phyloP scores from a whole-genome alignment of 2,888 invertebrate genomes.

The Zele albiditarsus region DNA sequence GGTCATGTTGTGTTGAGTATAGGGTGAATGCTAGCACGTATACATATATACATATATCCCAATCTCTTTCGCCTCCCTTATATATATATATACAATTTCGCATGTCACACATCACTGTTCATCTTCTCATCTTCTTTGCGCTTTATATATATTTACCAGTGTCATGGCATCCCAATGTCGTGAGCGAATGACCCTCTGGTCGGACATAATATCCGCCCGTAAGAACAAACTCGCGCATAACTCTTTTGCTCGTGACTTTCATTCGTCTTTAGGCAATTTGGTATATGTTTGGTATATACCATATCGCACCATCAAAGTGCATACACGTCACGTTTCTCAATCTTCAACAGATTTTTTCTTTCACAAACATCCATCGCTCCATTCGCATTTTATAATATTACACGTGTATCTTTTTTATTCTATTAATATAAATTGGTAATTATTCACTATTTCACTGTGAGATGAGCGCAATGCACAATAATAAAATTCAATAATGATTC shows the following conservation, averaged over 20 bases:
- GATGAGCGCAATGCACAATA: too few relatives aligned
- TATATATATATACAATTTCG: constrained; percentile 12
- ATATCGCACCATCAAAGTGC: constrained; percentile 1
- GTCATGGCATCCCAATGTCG: constrained; percentile 36
- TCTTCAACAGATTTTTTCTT: constrained; percentile 23
- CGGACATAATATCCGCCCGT: constrained; percentile 54
- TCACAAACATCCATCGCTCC: constrained; percentile 66
- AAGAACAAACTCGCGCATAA: constrained; percentile 68
- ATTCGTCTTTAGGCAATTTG: constrained; percentile 61
- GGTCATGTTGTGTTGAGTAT: constrained; percentile 38
- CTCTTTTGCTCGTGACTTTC: constrained; percentile 59
- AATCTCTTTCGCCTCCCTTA: neutral
- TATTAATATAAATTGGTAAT: too few relatives aligned
- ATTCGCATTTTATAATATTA: constrained; percentile 54
- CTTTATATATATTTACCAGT: constrained; percentile 3
- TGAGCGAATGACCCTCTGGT: constrained; percentile 27
- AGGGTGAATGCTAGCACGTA: constrained; percentile 64
- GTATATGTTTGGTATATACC: constrained; percentile 15
- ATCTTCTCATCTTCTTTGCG: constrained; percentile 17
- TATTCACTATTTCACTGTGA: too few relatives aligned
- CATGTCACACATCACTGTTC: neutral
- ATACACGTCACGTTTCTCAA: constrained; percentile 23
- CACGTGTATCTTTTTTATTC: too few relatives aligned
- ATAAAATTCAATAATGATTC: too few relatives aligned
- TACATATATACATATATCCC: neutral